phyloP scores from a whole-genome alignment of 2,113 vertebrate genomes.

The Corythoichthys haematopterus region DNA sequence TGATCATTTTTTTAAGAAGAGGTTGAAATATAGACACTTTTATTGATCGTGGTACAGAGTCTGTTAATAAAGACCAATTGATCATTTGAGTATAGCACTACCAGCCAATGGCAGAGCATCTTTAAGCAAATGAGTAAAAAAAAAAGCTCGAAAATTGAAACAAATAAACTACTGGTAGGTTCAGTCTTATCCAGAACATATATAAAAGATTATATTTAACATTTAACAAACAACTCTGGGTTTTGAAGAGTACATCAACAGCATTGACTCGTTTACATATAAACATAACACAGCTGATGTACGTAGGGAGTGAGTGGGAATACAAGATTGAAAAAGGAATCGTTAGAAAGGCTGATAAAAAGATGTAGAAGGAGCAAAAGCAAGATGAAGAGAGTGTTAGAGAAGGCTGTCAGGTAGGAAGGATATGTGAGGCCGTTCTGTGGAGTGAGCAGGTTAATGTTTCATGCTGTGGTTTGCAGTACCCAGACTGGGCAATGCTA shows the following conservation, averaged over 20 bases:
- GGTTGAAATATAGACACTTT: background rate
- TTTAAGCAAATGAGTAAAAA: background rate
- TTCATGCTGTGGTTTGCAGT: conserved; percentile 55
- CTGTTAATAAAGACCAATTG: background rate
- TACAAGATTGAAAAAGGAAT: conserved; percentile 6
- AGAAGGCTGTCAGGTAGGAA: conserved; percentile 16
- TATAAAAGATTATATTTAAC: conserved; percentile 44
- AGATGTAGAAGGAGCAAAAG: conserved; percentile 1
- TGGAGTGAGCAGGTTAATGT: conserved; percentile 56
- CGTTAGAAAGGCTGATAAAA: background rate
- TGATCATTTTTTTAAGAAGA: background rate
- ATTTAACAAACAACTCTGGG: conserved; percentile 53
- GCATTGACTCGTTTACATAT: conserved; percentile 21
- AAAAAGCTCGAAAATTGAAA: background rate
- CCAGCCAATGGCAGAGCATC: background rate
- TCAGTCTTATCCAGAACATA: conserved; percentile 13
- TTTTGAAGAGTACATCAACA: conserved; percentile 40
- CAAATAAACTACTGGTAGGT: conserved; percentile 8
- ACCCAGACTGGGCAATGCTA: conserved; percentile 32
- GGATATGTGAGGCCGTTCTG: conserved; percentile 35
- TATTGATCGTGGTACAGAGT: background rate
- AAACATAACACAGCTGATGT: conserved; percentile 20
- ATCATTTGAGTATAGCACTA: background rate
- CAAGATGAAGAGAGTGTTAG: conserved; percentile 20
- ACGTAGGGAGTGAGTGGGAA: conserved; percentile 7